phyloP scores from a whole-genome alignment of 1,140 invertebrate species.

The Drosophila bifasciata region DNA sequence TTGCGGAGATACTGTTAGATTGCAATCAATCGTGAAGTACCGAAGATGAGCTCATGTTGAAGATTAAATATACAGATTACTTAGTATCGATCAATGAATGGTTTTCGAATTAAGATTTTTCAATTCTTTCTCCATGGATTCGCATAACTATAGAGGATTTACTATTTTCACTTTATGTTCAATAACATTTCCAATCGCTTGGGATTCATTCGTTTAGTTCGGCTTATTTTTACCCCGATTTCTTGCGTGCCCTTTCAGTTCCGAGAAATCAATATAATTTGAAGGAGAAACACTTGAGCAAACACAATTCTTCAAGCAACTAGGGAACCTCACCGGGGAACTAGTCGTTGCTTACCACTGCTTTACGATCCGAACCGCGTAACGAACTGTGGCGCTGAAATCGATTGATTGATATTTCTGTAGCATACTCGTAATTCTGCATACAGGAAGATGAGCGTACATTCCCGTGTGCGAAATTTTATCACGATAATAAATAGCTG shows the following conservation, averaged over 20 bases:
- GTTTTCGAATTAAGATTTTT: too few relatives aligned
- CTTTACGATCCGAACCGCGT: slow-evolving; percentile 51
- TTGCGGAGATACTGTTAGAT: too few relatives aligned
- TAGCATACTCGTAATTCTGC: background rate
- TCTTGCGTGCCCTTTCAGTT: slow-evolving; percentile 2
- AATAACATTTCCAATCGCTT: too few relatives aligned
- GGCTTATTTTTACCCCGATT: background rate
- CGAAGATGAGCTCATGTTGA: too few relatives aligned
- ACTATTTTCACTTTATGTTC: too few relatives aligned
- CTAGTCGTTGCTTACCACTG: slow-evolving; percentile 52
- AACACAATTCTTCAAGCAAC: background rate
- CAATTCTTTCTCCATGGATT: too few relatives aligned
- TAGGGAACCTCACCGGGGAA: too few relatives aligned
- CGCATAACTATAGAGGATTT: too few relatives aligned
- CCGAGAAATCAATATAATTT: slow-evolving; percentile 10
- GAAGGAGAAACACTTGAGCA: slow-evolving; percentile 27
- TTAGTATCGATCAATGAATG: too few relatives aligned
- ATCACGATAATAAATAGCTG: slow-evolving; percentile 28
- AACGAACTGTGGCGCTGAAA: slow-evolving; percentile 47
- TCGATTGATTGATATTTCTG: slow-evolving; percentile 31
- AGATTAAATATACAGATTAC: too few relatives aligned
- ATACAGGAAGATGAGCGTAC: slow-evolving; percentile 1
- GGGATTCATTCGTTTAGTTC: too few relatives aligned
- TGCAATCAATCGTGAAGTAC: too few relatives aligned
- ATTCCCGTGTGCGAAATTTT: slow-evolving; percentile 31